phyloP scores from a whole-genome alignment of 2,797 vertebrate genomes.

The Crenuchus spilurus region DNA sequence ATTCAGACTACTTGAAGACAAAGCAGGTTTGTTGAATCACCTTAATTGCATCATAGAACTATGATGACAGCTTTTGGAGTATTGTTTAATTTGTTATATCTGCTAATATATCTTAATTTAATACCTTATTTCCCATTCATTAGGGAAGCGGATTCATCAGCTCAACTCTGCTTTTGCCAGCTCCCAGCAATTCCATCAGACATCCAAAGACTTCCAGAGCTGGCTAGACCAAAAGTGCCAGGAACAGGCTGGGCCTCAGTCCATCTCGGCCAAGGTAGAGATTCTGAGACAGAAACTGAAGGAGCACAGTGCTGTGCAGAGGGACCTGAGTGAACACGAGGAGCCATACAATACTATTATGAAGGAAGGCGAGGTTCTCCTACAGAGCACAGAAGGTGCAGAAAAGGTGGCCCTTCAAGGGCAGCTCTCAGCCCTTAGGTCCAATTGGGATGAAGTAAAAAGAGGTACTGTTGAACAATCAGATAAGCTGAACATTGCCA shows the following conservation, averaged over 20 bases:
- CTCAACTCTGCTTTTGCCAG: conserved; percentile 89
- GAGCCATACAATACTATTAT: conserved; percentile 81
- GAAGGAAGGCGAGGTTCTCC: conserved; percentile 88
- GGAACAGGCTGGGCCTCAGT: conserved; percentile 76
- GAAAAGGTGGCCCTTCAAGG: conserved; percentile 88
- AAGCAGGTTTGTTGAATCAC: conserved; percentile 86
- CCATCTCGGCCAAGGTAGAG: conserved; percentile 83
- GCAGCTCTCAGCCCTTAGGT: conserved; percentile 83
- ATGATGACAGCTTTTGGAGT: background rate
- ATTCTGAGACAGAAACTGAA: conserved; percentile 79
- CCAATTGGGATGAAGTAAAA: conserved; percentile 89
- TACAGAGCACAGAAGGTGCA: conserved; percentile 87
- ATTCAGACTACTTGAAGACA: conserved; percentile 90
- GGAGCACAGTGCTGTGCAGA: conserved; percentile 82
- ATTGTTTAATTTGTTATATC: background rate
- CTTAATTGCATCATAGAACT: background rate
- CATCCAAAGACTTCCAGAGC: conserved; percentile 89
- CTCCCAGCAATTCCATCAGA: conserved; percentile 95
- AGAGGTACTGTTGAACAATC: conserved; percentile 79
- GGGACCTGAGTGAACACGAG: conserved; percentile 75
- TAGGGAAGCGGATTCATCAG: conserved; percentile 87
- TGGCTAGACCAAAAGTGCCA: conserved; percentile 88
- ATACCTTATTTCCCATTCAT: conserved; percentile 38
- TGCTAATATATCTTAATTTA: too few species aligned
- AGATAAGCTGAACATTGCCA: conserved; percentile 80